Evolutionary conservation across 2,888 invertebrate species (phyloP), one percentile per base, ranked within the genome.

Genomic region (Chydorus sphaericus): DNA sequence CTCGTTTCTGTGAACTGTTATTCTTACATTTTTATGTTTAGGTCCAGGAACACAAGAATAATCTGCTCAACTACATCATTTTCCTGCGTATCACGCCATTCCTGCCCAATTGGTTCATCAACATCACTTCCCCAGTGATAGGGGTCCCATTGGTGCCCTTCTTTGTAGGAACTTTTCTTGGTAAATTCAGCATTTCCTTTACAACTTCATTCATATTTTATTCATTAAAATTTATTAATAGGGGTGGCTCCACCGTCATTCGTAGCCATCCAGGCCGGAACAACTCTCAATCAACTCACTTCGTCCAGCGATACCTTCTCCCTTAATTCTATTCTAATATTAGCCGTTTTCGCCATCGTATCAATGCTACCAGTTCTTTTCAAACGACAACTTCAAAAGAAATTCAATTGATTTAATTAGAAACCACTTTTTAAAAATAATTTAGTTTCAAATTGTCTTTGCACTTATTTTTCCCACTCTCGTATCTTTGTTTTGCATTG

Each of bases 101-200:
- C 67, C 75, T 98, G 64, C 98, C 98, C 7, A 98, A 99, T 71
- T 98, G 98, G 98, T 96, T 98, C 70, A 96, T 96, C 62, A 96
- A 96, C 72, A 78, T 98, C 67, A 83, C 90, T 0, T 89, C 96
- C 60, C 98, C 98, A 38, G 88, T 99, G 36, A 86, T 98, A 65
- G 92, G 93, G 63, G 96, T 99, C 36, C 94, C 96, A 1, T 71
- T 97, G 59, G 67, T 79, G 61, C 90, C 91, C 59, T 98, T 99
- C 73, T 90, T 89, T 61, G 68, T 92, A 57, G 98, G 98, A 61
- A 98, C 98, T 58, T 96, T 98, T 70, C 77, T 97, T 61, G 90
- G 85, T 83, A 67, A 73, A 76, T 65, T 54, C 11, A 31, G 4
- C 4, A 48, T 8, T 29, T n/a, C n/a, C 23, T n/a, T 38, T 39